Evolutionary conservation across 37 sponge, comb jelly and placozoan species (phyloP).

Genomic region (Hormiphora californensis): DNA sequence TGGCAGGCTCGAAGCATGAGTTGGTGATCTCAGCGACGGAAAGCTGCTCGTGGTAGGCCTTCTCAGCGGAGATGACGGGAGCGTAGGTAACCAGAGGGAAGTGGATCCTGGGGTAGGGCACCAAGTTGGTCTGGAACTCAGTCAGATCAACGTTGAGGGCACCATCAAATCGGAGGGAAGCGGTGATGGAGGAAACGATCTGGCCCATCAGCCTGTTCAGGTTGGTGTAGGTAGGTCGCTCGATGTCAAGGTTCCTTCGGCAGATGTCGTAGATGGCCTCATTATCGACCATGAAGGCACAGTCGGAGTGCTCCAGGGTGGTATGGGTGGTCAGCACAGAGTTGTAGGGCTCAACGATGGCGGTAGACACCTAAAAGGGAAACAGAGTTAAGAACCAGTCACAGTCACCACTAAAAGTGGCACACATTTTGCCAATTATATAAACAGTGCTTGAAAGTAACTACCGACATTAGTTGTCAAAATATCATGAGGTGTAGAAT

Average conservation of each 20-base stretch:
- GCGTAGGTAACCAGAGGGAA: slow-evolving; percentile 97
- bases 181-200: slow-evolving; percentile 82
- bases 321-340: slow-evolving; percentile 95
- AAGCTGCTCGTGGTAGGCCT: slow-evolving; percentile 93
- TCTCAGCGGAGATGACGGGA: slow-evolving; percentile 95
- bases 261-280: slow-evolving; percentile 98
- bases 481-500: neutral
- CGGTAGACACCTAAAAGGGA: slow-evolving; percentile 66
- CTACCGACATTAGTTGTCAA: neutral
- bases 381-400: too few relatives aligned
- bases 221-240: slow-evolving; percentile 92
- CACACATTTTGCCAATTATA: too few relatives aligned
- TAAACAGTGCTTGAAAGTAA: too few relatives aligned
- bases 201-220: slow-evolving; percentile 89
- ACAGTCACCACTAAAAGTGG: too few relatives aligned
- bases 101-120: slow-evolving; percentile 97
- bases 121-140: slow-evolving; percentile 98
- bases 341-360: slow-evolving; percentile 98
- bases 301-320: slow-evolving; percentile 96
- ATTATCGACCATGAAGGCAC: slow-evolving; percentile 98
- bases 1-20: slow-evolving; percentile 94
- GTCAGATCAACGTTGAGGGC: slow-evolving; percentile 95
- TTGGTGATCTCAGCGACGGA: slow-evolving; percentile 85
- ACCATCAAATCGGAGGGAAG: slow-evolving; percentile 93
- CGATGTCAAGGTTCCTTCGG: slow-evolving; percentile 86